Conservation (phyloP, 2,113 vertebrate genomes). For the Acanthochromis polyacanthus region DNA sequence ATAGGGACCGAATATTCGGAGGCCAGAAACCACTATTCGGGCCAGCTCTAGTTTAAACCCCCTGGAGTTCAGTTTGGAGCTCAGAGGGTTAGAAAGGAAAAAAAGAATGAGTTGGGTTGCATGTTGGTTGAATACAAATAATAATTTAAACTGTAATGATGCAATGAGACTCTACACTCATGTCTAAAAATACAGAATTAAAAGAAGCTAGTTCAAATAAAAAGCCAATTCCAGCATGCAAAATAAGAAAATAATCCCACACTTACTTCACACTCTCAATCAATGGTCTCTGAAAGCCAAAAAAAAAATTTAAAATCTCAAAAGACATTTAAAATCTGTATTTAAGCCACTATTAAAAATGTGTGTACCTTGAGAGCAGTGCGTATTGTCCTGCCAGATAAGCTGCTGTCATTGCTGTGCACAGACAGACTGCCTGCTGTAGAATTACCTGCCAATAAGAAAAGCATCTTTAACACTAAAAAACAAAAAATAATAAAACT, state of each 20-base stretch:
- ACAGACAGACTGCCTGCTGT: background rate
- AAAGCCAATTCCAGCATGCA: background rate
- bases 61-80: too few species aligned
- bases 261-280: conserved; percentile 52
- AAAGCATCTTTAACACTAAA: background rate
- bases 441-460: conserved; percentile 9
- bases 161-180: too few species aligned
- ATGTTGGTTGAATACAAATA: too few species aligned
- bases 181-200: background rate
- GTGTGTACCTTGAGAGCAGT: conserved; percentile 30
- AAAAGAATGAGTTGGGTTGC: too few species aligned
- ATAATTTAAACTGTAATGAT: too few species aligned
- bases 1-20: too few species aligned
- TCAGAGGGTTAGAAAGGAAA: too few species aligned
- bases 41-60: too few species aligned
- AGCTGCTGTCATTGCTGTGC: conserved; percentile 3
- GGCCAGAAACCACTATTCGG: too few species aligned
- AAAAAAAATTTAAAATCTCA: conserved; percentile 19
- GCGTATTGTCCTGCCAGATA: background rate
- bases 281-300: conserved; percentile 53
- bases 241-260: background rate
- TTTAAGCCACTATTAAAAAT: background rate
- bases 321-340: too few species aligned
- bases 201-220: background rate
- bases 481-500: background rate